A percentile compares a stretch with the other conserved stretches of the same genome.
Evolutionary conservation across 2,888 invertebrate species (phyloP).

Genomic region (Acanthosepion pharaonis): DNA sequence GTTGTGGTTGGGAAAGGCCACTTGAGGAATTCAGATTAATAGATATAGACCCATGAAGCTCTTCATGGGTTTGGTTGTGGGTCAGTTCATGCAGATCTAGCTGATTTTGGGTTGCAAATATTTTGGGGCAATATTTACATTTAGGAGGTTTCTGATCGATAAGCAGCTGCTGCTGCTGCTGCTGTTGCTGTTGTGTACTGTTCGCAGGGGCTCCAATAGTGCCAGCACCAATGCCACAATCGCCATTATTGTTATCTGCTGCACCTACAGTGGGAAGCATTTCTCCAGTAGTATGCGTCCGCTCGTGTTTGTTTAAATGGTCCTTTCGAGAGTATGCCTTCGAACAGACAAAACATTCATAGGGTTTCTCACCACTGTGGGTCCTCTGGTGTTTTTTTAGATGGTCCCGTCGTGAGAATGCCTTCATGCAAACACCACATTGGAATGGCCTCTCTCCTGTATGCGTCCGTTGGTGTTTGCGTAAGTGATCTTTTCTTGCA

Average conservation of each 20-base stretch:
- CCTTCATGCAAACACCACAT: neutral
- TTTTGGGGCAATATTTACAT: neutral
- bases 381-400: conserved; percentile 40
- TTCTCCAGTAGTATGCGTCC: conserved; percentile 24
- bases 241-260: neutral
- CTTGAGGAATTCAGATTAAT: neutral
- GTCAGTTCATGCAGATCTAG: neutral
- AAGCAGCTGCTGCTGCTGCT: neutral
- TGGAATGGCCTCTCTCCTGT: conserved; percentile 37
- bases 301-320: conserved; percentile 25
- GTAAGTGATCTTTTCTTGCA: neutral
- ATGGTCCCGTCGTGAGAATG: conserved; percentile 36
- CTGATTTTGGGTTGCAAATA: neutral
- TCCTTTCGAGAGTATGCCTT: conserved; percentile 37
- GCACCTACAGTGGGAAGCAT: neutral
- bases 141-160: conserved; percentile 4
- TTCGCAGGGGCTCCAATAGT: neutral
- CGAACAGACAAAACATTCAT: neutral
- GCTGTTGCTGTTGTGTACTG: neutral
- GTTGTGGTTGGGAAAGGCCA: neutral
- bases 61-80: neutral
- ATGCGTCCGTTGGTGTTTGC: conserved; percentile 36
- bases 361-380: conserved; percentile 40
- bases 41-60: neutral
- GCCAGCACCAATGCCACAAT: neutral